Conservation (phyloP, 2,888 invertebrate species). For the Hetaerina titia region DNA sequence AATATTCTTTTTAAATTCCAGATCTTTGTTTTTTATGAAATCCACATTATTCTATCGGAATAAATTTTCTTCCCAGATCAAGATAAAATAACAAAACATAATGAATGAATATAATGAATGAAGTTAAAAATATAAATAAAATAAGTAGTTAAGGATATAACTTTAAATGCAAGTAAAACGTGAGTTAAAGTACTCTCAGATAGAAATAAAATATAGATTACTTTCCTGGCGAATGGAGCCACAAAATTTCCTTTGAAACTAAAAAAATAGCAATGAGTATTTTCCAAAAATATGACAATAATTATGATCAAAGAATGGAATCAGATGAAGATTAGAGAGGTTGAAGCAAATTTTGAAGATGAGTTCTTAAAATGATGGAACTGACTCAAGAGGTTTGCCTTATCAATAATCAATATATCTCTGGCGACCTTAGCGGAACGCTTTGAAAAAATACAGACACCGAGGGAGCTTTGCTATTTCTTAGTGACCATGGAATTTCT, state of each 20-base stretch:
- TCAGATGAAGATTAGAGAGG: conserved; percentile 11
- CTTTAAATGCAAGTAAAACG: too few relatives aligned
- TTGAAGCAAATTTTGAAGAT: not conserved
- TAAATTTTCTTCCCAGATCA: too few relatives aligned
- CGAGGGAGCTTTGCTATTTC: conserved; percentile 35
- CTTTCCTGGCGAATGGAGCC: too few relatives aligned
- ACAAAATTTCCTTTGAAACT: not conserved
- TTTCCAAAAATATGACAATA: not conserved
- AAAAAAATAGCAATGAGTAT: not conserved
- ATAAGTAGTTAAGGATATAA: too few relatives aligned
- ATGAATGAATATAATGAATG: too few relatives aligned
- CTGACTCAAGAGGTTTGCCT: not conserved
- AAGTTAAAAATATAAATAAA: too few relatives aligned
- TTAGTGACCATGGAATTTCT: not conserved
- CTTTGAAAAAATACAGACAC: not conserved
- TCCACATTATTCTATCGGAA: too few relatives aligned
- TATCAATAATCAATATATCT: not conserved
- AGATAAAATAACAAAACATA: too few relatives aligned
- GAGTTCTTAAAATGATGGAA: not conserved
- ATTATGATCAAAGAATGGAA: not conserved
- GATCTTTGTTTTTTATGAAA: too few relatives aligned
- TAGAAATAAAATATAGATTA: not conserved
- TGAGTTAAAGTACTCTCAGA: not conserved
- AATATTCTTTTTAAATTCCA: too few relatives aligned
- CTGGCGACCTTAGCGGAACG: not conserved